Evolutionary conservation across 2,888 invertebrate species (phyloP).

Genomic region (Saturnia pavonia): DNA sequence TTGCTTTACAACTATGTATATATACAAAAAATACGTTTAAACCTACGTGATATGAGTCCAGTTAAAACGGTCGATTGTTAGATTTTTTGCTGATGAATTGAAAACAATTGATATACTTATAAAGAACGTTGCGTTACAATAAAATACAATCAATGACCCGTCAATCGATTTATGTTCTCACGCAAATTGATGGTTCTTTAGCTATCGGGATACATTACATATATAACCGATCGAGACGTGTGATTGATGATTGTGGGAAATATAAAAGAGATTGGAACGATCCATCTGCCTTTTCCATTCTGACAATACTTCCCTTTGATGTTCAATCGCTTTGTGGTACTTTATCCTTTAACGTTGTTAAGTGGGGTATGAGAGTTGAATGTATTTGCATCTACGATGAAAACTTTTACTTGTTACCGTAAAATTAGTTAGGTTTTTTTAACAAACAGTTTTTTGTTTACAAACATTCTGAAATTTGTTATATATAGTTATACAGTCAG

Average conservation of each 20-base stretch:
- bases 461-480: too few species aligned
- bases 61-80: too few species aligned
- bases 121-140: not conserved
- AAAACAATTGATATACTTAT: too few species aligned
- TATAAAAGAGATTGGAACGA: not conserved
- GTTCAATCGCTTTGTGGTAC: conserved; percentile 13
- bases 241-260: conserved; percentile 3
- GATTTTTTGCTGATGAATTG: too few species aligned
- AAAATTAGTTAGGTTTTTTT: too few species aligned
- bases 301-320: conserved; percentile 7
- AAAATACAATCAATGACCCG: not conserved
- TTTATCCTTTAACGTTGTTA: conserved; percentile 11
- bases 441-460: too few species aligned
- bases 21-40: too few species aligned
- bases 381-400: not conserved
- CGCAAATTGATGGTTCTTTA: not conserved
- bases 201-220: not conserved
- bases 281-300: conserved; percentile 9
- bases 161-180: not conserved
- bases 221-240: not conserved
- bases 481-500: too few species aligned
- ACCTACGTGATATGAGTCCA: too few species aligned
- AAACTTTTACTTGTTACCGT: not conserved
- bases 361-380: not conserved
- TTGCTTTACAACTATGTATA: too few species aligned